Conservation (phyloP, 92 coral and sea anemone species). For the Parazoanthus darwini region DNA sequence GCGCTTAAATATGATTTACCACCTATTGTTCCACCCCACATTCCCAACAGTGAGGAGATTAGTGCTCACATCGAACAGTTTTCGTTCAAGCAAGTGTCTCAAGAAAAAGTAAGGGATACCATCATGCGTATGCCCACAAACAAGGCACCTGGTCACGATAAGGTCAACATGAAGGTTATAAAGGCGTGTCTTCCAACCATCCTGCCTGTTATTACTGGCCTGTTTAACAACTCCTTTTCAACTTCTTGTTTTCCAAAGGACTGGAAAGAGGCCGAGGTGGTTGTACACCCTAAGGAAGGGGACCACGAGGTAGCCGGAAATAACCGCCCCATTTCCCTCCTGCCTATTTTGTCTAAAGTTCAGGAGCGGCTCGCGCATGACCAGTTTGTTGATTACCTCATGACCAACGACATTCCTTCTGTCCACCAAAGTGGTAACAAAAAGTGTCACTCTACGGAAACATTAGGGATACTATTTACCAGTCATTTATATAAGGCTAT, state of each 20-base stretch:
- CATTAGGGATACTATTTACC: no score
- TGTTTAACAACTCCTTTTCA: slow-evolving; percentile 42
- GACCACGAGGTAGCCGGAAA: no score
- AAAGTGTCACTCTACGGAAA: no score
- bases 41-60: neutral
- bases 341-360: no score
- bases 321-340: no score
- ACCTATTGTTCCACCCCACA: slow-evolving; percentile 5
- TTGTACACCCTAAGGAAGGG: no score
- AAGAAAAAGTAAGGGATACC: neutral
- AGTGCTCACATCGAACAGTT: slow-evolving; percentile 1
- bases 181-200: slow-evolving; percentile 46
- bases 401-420: no score
- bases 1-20: slow-evolving; percentile 30
- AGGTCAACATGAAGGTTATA: slow-evolving; percentile 30
- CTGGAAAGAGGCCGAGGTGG: slow-evolving; percentile 40
- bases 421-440: no score
- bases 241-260: slow-evolving; percentile 24
- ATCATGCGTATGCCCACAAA: slow-evolving; percentile 29
- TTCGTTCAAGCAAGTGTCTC: slow-evolving; percentile 17
- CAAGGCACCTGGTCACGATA: slow-evolving; percentile 39
- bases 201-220: slow-evolving; percentile 40
- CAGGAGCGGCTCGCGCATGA: no score
- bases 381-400: no score
- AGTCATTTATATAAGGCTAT: no score